Base-by-base conservation (phyloP, 2,113 vertebrate genomes). In the Anoura caudifer region DNA sequence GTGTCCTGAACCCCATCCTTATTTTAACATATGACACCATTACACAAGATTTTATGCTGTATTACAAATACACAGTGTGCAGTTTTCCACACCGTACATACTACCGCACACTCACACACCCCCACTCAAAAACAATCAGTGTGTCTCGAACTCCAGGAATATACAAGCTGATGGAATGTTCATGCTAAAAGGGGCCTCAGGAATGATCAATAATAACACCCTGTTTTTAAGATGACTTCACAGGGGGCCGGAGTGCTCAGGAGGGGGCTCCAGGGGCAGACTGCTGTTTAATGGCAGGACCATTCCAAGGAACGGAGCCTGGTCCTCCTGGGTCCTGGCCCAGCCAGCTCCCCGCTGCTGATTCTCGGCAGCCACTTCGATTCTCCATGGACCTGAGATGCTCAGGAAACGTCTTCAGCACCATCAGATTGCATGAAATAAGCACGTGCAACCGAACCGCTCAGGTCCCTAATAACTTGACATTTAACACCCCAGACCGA, bases 381-480 rank as follows among this genome's bases (percentile, higher is more conserved):
- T 67, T 79, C 92, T 89, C 47, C 17, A 9, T 24, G 72, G 93
- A 38, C 20, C 50, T 14, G n/a, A 96, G 94, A 93, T 81, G 70
- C 56, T 83, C 89, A 16, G 41, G 36, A 80, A 95, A 77, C 33
- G 26, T 41, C 86, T 87, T 63, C 73, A 12, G 14, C 61, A 11
- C 89, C 73, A 77, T 43, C 89, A 67, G n/a, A 52, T 5, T 2
- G 13, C 38, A 54, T 47, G 50, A 93, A 97, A 90, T 31, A 19
- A 92, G 56, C 50, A 84, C 79, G 63, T 20, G 38, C 38, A 63
- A 75, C 69, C 15, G 52, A 96, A 84, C 73, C 12, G 7, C 81
- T 95, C 54, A 90, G 95, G 50, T 63, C 90, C 77, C 9, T 19
- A 77, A 84, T 52, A 69, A 69, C 96, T 91, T 96, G 97, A 96